Evolutionary conservation across 2,113 vertebrate species (phyloP).

Genomic region (Crypturellus undulatus): DNA sequence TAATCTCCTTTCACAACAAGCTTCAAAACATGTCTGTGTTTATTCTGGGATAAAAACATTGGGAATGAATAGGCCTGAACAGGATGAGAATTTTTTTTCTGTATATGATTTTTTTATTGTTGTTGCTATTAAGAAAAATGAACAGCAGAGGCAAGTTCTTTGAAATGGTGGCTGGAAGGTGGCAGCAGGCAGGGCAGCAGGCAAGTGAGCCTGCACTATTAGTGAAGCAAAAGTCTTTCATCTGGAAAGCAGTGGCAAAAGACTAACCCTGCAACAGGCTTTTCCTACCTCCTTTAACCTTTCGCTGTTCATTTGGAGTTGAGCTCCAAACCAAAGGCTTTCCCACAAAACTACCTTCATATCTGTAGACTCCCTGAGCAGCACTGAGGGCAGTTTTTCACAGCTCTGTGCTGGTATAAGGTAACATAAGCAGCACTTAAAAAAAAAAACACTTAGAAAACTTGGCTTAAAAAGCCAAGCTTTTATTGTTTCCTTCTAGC

Average conservation of each 20-base stretch:
- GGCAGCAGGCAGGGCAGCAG: not conserved
- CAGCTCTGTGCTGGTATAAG: not conserved
- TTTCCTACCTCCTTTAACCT: not conserved
- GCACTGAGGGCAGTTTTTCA: not conserved
- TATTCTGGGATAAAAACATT: slow-evolving; percentile 42
- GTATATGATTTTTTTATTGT: not conserved
- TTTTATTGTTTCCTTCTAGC: not conserved
- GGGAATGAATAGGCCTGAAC: not conserved
- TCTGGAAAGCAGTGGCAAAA: not conserved
- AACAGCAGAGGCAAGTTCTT: not conserved
- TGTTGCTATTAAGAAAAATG: not conserved
- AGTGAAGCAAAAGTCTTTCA: not conserved
- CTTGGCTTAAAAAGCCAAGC: not conserved
- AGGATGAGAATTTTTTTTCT: not conserved
- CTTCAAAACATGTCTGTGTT: slow-evolving; percentile 52
- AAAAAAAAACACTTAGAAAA: no score
- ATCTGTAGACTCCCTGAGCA: not conserved
- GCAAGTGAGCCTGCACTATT: not conserved
- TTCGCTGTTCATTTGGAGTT: not conserved
- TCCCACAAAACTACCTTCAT: not conserved
- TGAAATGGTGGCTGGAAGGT: not conserved
- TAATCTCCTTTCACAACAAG: slow-evolving; percentile 55
- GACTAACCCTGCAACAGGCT: fast-evolving
- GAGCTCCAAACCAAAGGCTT: not conserved
- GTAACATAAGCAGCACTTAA: not conserved